Conservation (phyloP, 2,888 invertebrate species). For the Xylocampa areola region DNA sequence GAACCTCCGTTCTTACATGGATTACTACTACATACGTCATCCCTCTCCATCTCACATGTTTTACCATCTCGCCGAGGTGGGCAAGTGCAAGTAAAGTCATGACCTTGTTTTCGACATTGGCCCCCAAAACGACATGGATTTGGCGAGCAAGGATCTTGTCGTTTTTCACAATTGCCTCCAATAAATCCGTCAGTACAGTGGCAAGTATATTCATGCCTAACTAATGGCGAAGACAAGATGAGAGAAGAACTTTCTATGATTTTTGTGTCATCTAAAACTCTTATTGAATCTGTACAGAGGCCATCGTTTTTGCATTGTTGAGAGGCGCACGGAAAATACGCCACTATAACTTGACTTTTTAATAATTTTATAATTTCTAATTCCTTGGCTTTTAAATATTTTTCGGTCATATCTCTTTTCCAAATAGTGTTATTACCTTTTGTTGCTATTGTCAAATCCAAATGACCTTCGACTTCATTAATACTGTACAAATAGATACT, state of each 20-base stretch:
- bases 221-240: conserved; percentile 95
- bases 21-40: conserved; percentile 95
- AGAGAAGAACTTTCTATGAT: conserved; percentile 95
- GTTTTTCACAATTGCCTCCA: conserved; percentile 94
- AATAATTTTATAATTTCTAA: conserved; percentile 91
- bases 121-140: conserved; percentile 96
- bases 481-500: conserved; percentile 93
- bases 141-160: conserved; percentile 97
- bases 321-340: conserved; percentile 93
- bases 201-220: conserved; percentile 94
- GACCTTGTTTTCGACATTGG: conserved; percentile 95
- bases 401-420: conserved; percentile 91
- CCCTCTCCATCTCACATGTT: conserved; percentile 95
- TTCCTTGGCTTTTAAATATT: conserved; percentile 91
- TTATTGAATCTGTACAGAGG: conserved; percentile 92
- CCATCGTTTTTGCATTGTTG: conserved; percentile 95
- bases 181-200: conserved; percentile 95
- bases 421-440: conserved; percentile 90
- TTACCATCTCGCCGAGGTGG: conserved; percentile 94
- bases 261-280: conserved; percentile 92
- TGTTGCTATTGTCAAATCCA: conserved; percentile 93
- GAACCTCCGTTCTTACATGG: conserved; percentile 98
- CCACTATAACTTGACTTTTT: conserved; percentile 91
- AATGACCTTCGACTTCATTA: conserved; percentile 91
- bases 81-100: conserved; percentile 95